Base-by-base conservation (phyloP, 2,113 vertebrate species). In the Sapajus apella region DNA sequence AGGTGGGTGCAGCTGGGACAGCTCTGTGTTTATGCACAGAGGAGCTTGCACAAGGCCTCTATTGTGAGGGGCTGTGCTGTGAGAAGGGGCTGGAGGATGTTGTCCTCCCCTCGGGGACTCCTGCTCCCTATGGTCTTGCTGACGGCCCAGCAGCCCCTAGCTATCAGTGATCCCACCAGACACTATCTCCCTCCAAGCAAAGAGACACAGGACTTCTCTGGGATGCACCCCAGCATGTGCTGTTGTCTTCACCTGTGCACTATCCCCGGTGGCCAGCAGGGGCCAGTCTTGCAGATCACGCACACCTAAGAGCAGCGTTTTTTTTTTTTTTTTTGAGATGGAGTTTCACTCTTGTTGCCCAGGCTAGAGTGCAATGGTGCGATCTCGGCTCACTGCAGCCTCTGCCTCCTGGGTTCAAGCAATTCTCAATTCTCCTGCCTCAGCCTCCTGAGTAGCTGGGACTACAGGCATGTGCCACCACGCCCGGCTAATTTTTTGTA, bases 241-340 rank as follows among this genome's bases (percentile, higher is more conserved):
- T 77, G 30, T 50, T 37, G 5, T 98, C 68, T 99, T 97, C 97
- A 99, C 99, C 99, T 99, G 83, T 99, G 94, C 82, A 98, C 99
- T 96, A 99, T 95, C 8, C 98, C 99, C 10, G 99, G 94, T 5
- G 98, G 98, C 55, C 87, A 95, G 93, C 99, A 99, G 18, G 82
- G 55, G 79, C 17, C 50, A 27, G 13, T 68, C n/a, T 30, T 11
- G 8, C 35, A 16, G 4, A 88, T 97, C 25, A 98, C 73, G 91
- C 98, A 99, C 89, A 99, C 98, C n/a, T 61, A 37, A 56, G n/a
- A 83, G 76, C 23, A 23, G 8, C 70, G 13, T n/a, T 3, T 66
- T 52, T 52, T 52, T 16, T 52, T 52, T 16, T 52, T 52, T 52
- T 17, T 18, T 52, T 52, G 52, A 52, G 52, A 52, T 52, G 52